Evolutionary conservation across 2,888 invertebrate species (phyloP).

Genomic region (Diaprepes abbreviatus): DNA sequence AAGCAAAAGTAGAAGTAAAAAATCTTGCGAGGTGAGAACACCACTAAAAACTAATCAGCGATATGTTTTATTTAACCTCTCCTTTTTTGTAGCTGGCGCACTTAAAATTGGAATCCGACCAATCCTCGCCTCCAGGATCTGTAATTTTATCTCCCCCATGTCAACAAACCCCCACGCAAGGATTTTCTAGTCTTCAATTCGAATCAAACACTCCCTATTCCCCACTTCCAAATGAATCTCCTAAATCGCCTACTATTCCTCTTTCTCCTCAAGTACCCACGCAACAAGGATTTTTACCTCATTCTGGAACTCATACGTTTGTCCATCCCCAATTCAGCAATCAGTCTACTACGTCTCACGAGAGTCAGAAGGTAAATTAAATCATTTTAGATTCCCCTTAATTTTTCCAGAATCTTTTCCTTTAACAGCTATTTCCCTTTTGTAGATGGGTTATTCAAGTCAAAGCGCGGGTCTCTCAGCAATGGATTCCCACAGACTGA

Average conservation of each 20-base stretch:
- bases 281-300: constrained; percentile 42
- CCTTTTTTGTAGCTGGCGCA: constrained; percentile 68
- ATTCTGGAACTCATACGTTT: constrained; percentile 55
- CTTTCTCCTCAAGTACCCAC: constrained; percentile 46
- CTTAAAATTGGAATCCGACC: constrained; percentile 67
- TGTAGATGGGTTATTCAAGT: constrained; percentile 23
- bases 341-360: constrained; percentile 25
- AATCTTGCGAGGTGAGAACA: constrained; percentile 74
- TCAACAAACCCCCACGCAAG: constrained; percentile 27
- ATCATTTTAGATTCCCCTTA: not conserved
- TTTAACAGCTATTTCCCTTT: not conserved
- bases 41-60: too few relatives aligned
- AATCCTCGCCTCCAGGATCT: constrained; percentile 42
- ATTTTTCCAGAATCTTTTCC: too few relatives aligned
- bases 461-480: constrained; percentile 16
- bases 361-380: constrained; percentile 27
- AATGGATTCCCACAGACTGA: constrained; percentile 62
- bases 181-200: constrained; percentile 46
- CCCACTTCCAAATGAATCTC: constrained; percentile 42
- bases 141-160: constrained; percentile 26
- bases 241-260: constrained; percentile 34
- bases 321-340: constrained; percentile 35
- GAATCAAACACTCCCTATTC: constrained; percentile 42
- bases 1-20: constrained; percentile 79
- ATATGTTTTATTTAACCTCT: too few relatives aligned